Evolutionary conservation across 2,888 invertebrate genomes (phyloP), one percentile per base, ranked within the genome.

Genomic region (Drosophila yooni): DNA sequence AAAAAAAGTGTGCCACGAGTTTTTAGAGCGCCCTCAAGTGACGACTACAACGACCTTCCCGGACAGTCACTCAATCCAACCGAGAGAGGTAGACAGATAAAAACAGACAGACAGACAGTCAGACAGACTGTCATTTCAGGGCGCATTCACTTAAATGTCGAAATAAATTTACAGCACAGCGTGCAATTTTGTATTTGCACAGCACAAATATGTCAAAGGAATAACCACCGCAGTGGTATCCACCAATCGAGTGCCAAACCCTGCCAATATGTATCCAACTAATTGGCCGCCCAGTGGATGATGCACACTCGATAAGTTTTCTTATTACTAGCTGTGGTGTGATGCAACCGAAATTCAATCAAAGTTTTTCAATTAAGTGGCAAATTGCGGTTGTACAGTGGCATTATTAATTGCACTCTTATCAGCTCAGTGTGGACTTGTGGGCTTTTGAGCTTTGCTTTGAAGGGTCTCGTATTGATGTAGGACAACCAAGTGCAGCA

Each of bases 281-380:
- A 72, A 74, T 80, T 80, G 70, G 51, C 63, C 48, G 46, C 48
- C 63, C 31, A 48, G 40, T 40, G 27, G 33, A 50, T 33, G 52
- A 34, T 65, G 15, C 50, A 25, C 52, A 52, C 52, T 54, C 38
- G 25, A 25, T 27, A 46, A 29, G 31, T 65, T 69, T 65, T 79
- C 77, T 13, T 25, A 46, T 25, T 46, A 67, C 63, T 60, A 59
- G 66, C 48, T 62, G 51, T 76, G 60, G 59, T 73, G 60, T 57
- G 69, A 60, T 71, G 74, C 76, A 69, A 65, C 50, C 58, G 60
- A 74, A 79, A 83, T 74, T 63, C 72, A 66, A 70, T 65, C 63
- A 81, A 86, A 86, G 72, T 86, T 86, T 81, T 86, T 74, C 79
- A 86, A 83, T 83, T 83, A 83, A 69, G 43, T 48, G 31, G 31